phyloP scores from a whole-genome alignment of 2,888 invertebrate genomes.

The Pegoplata infirma region DNA sequence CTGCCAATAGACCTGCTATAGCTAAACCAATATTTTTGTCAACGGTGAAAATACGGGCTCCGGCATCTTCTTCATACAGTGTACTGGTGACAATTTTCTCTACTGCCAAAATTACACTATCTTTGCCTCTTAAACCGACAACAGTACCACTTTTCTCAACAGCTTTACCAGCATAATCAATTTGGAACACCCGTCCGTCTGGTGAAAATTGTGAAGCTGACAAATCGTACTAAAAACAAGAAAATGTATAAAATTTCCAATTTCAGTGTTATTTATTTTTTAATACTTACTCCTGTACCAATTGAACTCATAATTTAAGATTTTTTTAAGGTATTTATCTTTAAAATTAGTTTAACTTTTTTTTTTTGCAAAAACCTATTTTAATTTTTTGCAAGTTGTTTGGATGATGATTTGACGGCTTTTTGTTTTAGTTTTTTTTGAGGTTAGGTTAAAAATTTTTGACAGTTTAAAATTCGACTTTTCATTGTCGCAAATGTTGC shows the following conservation, averaged over 20 bases:
- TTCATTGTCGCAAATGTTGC: constrained; percentile 66
- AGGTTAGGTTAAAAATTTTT: constrained; percentile 63
- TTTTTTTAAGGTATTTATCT: constrained; percentile 23
- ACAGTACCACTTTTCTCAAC: constrained; percentile 99
- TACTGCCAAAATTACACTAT: constrained; percentile 97
- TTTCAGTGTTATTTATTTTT: not conserved
- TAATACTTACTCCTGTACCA: constrained; percentile 91
- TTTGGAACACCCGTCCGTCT: constrained; percentile 99
- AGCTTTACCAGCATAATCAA: constrained; percentile 99
- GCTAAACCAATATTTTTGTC: constrained; percentile 97
- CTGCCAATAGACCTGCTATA: constrained; percentile 94
- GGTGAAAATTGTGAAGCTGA: constrained; percentile 99
- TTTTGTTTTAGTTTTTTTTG: constrained; percentile 70
- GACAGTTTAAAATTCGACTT: constrained; percentile 66
- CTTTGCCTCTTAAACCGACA: constrained; percentile 95
- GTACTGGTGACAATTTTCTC: constrained; percentile 97
- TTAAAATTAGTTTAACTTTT: not conserved
- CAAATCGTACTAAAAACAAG: constrained; percentile 91
- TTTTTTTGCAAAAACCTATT: constrained; percentile 45
- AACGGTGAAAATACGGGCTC: constrained; percentile 93
- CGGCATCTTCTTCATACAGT: constrained; percentile 94
- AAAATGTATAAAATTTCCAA: constrained; percentile 42
- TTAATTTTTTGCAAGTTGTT: constrained; percentile 57
- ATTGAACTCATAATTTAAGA: constrained; percentile 91
- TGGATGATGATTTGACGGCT: constrained; percentile 75